Percentiles rank a stretch among this genome's conserved stretches.
These are phyloP conservation scores for Girardinus metallicus DNA, from an alignment of 2,797 vertebrate species.

Conservation along the genomic window DNA sequence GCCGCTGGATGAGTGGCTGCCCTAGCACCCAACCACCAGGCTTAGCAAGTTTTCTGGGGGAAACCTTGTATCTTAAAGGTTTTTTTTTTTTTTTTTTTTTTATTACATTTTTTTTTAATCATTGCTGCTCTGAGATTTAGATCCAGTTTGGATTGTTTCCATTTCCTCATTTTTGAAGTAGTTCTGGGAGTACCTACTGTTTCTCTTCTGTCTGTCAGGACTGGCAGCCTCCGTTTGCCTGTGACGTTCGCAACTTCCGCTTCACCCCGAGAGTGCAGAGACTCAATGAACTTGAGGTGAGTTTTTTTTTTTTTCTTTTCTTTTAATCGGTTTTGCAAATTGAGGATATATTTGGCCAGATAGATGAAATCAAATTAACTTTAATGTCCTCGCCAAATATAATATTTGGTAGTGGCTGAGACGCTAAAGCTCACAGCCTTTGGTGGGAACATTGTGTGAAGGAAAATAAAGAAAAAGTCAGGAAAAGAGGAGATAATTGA, in stretches of 20 bases:
- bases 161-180: neutral
- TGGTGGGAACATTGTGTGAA: neutral
- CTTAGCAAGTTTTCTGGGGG: no score
- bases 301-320: neutral
- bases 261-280: conserved; percentile 96
- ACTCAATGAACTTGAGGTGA: conserved; percentile 97
- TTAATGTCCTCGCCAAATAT: neutral
- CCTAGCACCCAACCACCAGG: neutral
- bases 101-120: neutral
- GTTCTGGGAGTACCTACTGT: neutral
- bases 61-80: neutral
- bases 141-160: neutral
- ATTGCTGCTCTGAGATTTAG: no score
- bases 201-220: conserved; percentile 80
- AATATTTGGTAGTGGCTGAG: neutral
- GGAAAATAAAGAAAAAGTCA: no score
- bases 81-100: neutral
- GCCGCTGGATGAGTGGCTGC: neutral
- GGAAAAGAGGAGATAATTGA: no score
- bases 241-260: conserved; percentile 95
- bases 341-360: neutral
- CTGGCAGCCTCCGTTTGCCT: conserved; percentile 98
- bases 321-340: neutral
- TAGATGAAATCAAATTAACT: neutral
- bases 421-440: neutral